These are phyloP conservation scores for Xenopus laevis DNA, from an alignment of 2,113 vertebrate genomes.

Conservation along the genomic window DNA sequence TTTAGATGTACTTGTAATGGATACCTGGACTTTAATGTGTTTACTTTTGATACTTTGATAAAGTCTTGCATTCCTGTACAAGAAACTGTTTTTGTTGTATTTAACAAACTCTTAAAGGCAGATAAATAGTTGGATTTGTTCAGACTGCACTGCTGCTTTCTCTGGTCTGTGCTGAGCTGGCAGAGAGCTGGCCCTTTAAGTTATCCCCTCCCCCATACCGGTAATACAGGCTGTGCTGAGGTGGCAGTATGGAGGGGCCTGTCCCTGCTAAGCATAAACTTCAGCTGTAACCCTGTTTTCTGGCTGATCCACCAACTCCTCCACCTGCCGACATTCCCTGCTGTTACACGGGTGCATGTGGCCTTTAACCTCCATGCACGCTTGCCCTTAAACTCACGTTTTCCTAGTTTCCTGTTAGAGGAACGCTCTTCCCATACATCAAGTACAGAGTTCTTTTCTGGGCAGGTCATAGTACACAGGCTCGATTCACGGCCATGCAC, in stretches of 20 bases:
- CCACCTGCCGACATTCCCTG: slow-evolving; percentile 11
- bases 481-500: too few species aligned
- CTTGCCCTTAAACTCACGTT: background rate
- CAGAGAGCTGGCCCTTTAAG: slow-evolving; percentile 41
- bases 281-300: slow-evolving; percentile 10
- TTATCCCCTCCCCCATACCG: slow-evolving; percentile 39
- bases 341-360: slow-evolving; percentile 2
- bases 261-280: slow-evolving; percentile 33
- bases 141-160: background rate
- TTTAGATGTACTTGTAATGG: too few species aligned
- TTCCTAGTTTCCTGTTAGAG: background rate
- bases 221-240: slow-evolving; percentile 45
- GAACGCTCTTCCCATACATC: background rate
- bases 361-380: background rate
- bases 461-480: background rate
- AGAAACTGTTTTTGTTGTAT: too few species aligned
- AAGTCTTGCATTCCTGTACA: too few species aligned
- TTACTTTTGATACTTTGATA: too few species aligned
- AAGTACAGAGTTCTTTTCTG: background rate
- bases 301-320: slow-evolving; percentile 7
- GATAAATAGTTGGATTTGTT: too few species aligned
- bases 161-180: slow-evolving; percentile 31
- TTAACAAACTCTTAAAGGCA: too few species aligned
- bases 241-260: slow-evolving; percentile 43
- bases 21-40: too few species aligned